Percentiles rank a stretch among this genome's conserved stretches.
phyloP scores from a whole-genome alignment of 2,113 vertebrate species.

The Hystrix brachyura region DNA sequence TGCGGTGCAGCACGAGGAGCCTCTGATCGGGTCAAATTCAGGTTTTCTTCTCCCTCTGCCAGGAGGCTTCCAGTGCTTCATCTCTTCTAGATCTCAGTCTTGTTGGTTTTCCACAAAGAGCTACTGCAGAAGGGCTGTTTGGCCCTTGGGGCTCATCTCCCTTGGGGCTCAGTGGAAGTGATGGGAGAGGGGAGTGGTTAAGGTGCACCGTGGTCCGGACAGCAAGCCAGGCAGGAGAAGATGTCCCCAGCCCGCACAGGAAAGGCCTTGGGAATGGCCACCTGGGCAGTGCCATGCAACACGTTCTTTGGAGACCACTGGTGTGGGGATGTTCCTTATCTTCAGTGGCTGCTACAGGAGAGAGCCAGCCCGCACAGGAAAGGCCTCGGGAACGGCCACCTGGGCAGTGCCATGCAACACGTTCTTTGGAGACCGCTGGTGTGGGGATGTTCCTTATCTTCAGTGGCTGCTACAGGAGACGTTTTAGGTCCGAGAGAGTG shows the following conservation, averaged over 20 bases:
- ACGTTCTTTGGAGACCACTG: background rate
- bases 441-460: background rate
- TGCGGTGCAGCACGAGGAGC: rapidly evolving
- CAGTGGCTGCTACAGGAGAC: background rate
- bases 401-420: background rate
- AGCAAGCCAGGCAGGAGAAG: background rate
- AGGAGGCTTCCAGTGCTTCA: background rate
- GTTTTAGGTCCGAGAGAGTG: background rate
- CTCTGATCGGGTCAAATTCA: background rate
- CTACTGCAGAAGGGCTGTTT: background rate
- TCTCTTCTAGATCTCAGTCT: background rate
- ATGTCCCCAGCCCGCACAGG: background rate
- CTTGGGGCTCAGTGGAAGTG: background rate
- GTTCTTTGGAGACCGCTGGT: background rate
- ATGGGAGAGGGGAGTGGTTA: background rate
- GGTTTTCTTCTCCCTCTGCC: background rate
- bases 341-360: background rate
- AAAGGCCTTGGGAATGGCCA: background rate
- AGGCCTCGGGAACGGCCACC: background rate
- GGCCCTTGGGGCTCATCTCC: no score
- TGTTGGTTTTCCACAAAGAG: background rate
- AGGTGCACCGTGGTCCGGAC: background rate
- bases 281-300: background rate
- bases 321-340: background rate
- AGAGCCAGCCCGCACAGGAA: no score